These are phyloP conservation scores for Mythimna albipuncta DNA, from an alignment of 2,888 invertebrate species.

Conservation along the genomic window DNA sequence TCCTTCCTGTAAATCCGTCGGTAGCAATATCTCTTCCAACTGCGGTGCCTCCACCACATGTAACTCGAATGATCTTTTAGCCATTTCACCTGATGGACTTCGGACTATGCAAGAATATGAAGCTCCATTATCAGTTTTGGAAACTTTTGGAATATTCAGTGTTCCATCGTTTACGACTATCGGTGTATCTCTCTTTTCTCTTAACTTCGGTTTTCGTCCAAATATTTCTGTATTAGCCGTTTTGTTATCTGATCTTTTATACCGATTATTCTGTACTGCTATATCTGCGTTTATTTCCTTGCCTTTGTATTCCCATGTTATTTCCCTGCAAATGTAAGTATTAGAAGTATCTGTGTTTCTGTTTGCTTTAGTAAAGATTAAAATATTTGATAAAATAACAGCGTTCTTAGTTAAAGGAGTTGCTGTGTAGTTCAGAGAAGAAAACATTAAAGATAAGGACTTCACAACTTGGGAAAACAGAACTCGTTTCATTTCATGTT, in stretches of 20 bases:
- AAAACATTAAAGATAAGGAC: slow-evolving; percentile 10
- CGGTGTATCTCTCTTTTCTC: slow-evolving; percentile 79
- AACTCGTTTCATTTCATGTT: not conserved
- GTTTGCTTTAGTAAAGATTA: slow-evolving; percentile 25
- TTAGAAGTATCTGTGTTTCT: slow-evolving; percentile 24
- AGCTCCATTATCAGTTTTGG: slow-evolving; percentile 93
- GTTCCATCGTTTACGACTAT: slow-evolving; percentile 86
- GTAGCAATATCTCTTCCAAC: slow-evolving; percentile 95
- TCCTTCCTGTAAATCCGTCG: slow-evolving; percentile 95
- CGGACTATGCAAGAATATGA: slow-evolving; percentile 95
- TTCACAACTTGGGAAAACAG: not conserved
- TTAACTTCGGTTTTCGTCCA: slow-evolving; percentile 88
- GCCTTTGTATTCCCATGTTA: slow-evolving; percentile 88
- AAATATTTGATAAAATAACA: slow-evolving; percentile 23
- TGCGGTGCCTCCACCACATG: slow-evolving; percentile 94
- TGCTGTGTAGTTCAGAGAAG: slow-evolving; percentile 9
- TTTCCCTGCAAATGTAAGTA: slow-evolving; percentile 79
- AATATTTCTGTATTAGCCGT: slow-evolving; percentile 85
- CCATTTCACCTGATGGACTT: slow-evolving; percentile 94
- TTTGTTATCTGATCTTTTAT: slow-evolving; percentile 78
- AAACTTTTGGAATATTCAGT: slow-evolving; percentile 91
- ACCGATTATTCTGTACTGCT: slow-evolving; percentile 76
- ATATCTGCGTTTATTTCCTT: slow-evolving; percentile 83
- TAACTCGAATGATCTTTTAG: slow-evolving; percentile 93
- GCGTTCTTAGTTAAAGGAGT: slow-evolving; percentile 16